phyloP scores from a whole-genome alignment of 2,888 invertebrate species.

The Hirtodrosophila histrioides region DNA sequence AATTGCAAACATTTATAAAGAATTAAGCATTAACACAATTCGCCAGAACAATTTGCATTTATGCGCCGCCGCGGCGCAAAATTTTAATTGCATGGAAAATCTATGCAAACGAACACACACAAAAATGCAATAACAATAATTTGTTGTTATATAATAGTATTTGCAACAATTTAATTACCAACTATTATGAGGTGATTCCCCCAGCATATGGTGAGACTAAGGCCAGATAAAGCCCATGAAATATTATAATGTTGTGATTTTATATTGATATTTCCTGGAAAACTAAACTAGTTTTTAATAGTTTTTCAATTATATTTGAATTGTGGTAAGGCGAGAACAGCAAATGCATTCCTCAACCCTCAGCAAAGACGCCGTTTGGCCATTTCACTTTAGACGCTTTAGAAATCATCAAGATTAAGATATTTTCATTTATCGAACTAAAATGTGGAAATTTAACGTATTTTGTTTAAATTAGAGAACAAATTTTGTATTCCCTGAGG shows the following conservation, averaged over 20 bases:
- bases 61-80: slow-evolving; percentile 22
- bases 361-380: too few species aligned
- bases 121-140: slow-evolving; percentile 12
- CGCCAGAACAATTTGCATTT: slow-evolving; percentile 52
- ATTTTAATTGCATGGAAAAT: slow-evolving; percentile 70
- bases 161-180: slow-evolving; percentile 22
- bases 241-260: neutral
- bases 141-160: neutral
- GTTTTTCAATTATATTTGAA: too few species aligned
- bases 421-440: too few species aligned
- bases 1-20: slow-evolving; percentile 58
- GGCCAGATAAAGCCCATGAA: slow-evolving; percentile 6
- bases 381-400: too few species aligned
- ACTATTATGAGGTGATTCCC: slow-evolving; percentile 11
- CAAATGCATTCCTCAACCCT: too few species aligned
- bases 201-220: neutral
- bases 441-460: too few species aligned
- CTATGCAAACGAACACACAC: slow-evolving; percentile 40
- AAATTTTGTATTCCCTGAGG: too few species aligned
- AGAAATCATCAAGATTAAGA: too few species aligned
- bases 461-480: too few species aligned
- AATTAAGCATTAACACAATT: slow-evolving; percentile 72
- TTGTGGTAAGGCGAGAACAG: too few species aligned
- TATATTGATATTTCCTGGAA: too few species aligned
- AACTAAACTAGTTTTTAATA: too few species aligned